A percentile compares a stretch with the other conserved stretches of the same genome.
These are phyloP conservation scores for Eutrigla gurnardus DNA, from an alignment of 2,797 vertebrate species.

Conservation along the genomic window DNA sequence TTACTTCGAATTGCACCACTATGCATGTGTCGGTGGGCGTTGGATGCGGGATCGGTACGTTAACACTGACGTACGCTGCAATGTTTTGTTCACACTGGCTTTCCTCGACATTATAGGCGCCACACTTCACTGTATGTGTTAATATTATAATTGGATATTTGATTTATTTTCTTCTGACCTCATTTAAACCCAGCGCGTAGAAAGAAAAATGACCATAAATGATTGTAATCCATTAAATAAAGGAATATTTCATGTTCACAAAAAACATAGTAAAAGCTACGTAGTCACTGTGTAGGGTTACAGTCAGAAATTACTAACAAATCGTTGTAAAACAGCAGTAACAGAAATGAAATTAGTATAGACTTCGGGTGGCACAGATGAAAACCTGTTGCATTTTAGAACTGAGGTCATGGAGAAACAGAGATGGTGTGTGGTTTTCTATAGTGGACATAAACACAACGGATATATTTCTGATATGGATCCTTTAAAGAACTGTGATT, in stretches of 20 bases:
- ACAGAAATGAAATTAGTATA: not conserved
- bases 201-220: not conserved
- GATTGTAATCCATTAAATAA: not conserved
- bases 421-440: not conserved
- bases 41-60: slow-evolving; percentile 2
- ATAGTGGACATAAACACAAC: not conserved
- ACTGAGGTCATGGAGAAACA: not conserved
- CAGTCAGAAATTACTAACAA: too few species aligned
- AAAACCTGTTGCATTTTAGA: not conserved
- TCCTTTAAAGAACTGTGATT: not conserved
- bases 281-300: too few species aligned
- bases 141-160: not conserved
- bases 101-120: not conserved
- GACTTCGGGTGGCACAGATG: slow-evolving; percentile 2
- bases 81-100: not conserved
- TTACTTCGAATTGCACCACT: slow-evolving; percentile 16
- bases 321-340: slow-evolving; percentile 1
- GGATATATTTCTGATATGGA: not conserved
- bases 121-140: not conserved
- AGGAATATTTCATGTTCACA: not conserved
- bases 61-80: slow-evolving; percentile 5
- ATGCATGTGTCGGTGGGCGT: not conserved
- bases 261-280: too few species aligned
- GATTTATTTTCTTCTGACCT: not conserved
- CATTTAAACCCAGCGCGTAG: not conserved